Base-by-base conservation (phyloP, 2,888 invertebrate species). In the Sericinus montela region DNA sequence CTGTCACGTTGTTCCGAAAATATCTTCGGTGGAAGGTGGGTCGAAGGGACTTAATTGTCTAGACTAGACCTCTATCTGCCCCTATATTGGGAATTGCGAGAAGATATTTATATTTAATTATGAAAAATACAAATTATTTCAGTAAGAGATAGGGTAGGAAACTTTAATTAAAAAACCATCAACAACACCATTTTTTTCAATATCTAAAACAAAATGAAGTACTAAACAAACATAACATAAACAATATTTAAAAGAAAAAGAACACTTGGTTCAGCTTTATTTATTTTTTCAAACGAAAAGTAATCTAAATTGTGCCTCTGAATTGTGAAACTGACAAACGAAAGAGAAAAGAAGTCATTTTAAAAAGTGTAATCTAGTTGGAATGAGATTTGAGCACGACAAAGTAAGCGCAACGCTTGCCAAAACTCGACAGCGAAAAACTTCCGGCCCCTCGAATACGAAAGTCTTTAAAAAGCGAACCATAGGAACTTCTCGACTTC, bases 291-390 rank as follows among this genome's bases (percentile, higher is more conserved):
- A 32, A 10, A 32, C 32, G 16, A 3, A 41, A 41, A 40, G 30
- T 41, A 35, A 47, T 47, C 36, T 41, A 47, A 47, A 47, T 39
- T 38, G 34, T 38, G 30, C 25, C 28, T 48, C 34, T n/a, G 15
- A 19, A 19, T 19, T 19, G 19, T 19, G 5, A 48, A 48, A 16
- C 25, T 44, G 38, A 48, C 41, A 41, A 35, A 47, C 39, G 16
- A 35, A 39, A 39, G 30, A 39, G n/a, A 44, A 39, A 44, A 49
- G 34, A 39, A 39, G 44, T 44, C 39, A 28, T 35, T 44, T 44
- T 43, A 28, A 16, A 49, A 49, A 44, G 39, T 49, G 48, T 49
- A 44, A 49, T 49, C 39, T 44, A 44, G 43, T 44, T 34, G 44
- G 34, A 44, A 44, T 44, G 44, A 49, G 48, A 49, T 49, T 49